Conservation (phyloP, 2,113 vertebrate genomes). For the Toxostoma redivivum region DNA sequence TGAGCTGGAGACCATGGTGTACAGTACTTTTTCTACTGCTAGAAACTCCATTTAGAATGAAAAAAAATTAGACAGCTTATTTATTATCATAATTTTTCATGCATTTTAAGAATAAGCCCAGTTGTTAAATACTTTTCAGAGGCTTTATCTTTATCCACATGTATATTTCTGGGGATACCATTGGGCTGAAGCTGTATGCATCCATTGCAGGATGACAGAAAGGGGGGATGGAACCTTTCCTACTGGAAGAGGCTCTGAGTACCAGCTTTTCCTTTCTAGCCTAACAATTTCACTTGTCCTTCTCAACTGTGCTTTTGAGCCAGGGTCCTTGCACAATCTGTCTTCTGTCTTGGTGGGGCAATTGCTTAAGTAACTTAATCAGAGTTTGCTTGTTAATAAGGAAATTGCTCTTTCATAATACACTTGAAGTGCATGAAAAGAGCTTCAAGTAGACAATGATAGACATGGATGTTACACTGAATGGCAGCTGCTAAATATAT, state of each 20-base stretch:
- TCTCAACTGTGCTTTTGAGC: neutral
- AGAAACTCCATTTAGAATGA: neutral
- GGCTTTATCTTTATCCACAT: neutral
- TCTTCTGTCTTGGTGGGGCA: neutral
- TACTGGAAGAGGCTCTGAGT: neutral
- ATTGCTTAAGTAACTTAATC: neutral
- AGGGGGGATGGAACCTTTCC: neutral
- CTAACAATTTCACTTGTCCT: neutral
- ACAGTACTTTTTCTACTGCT: neutral
- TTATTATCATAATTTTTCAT: neutral
- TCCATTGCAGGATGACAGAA: neutral
- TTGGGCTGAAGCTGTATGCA: neutral
- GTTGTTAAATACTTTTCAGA: neutral
- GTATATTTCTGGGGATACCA: neutral
- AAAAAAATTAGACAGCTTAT: neutral
- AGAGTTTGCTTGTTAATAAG: neutral
- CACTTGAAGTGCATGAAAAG: neutral
- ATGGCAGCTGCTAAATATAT: conserved; percentile 53
- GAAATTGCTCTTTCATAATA: conserved; percentile 29
- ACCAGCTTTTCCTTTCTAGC: neutral
- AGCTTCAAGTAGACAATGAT: conserved; percentile 7
- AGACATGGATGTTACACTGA: conserved; percentile 14
- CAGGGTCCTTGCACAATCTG: neutral
- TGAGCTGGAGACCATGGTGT: neutral
- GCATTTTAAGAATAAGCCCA: neutral